A percentile compares a stretch with the other conserved stretches of the same genome.
phyloP scores from a whole-genome alignment of 2,113 vertebrate species.

The Bolborhynchus lineola region DNA sequence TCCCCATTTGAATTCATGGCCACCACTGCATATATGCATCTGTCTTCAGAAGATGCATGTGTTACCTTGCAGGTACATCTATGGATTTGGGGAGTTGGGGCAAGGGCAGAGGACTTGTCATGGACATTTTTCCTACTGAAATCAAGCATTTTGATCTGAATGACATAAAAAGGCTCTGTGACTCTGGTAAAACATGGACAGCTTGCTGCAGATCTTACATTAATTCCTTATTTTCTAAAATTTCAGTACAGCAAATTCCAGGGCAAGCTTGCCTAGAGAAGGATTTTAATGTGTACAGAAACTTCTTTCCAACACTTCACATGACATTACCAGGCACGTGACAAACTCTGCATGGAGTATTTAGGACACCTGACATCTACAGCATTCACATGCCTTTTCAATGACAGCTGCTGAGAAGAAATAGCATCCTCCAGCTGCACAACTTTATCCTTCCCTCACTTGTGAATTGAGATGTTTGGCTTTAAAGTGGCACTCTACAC shows the following conservation, averaged over 20 bases:
- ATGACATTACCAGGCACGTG: conserved; percentile 47
- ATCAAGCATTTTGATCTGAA: background rate
- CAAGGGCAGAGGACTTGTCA: background rate
- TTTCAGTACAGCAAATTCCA: background rate
- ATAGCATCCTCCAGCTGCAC: conserved; percentile 76
- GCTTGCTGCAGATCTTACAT: background rate
- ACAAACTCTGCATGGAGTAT: conserved; percentile 61
- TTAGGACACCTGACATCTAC: conserved; percentile 71
- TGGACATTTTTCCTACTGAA: background rate
- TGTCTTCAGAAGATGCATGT: background rate
- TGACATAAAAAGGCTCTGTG: background rate
- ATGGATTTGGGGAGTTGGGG: background rate
- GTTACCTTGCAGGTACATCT: background rate
- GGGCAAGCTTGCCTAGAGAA: background rate
- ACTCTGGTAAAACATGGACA: background rate
- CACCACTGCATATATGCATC: background rate
- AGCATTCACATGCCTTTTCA: conserved; percentile 70
- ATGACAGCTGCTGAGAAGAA: conserved; percentile 73
- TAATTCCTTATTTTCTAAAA: background rate
- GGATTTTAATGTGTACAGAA: background rate
- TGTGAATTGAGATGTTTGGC: conserved; percentile 70
- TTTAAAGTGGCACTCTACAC: conserved; percentile 74
- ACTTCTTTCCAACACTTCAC: conserved; percentile 38
- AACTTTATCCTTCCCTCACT: conserved; percentile 70
- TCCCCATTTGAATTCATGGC: background rate